phyloP scores from a whole-genome alignment of 2,113 vertebrate genomes.

The Hyla sarda region DNA sequence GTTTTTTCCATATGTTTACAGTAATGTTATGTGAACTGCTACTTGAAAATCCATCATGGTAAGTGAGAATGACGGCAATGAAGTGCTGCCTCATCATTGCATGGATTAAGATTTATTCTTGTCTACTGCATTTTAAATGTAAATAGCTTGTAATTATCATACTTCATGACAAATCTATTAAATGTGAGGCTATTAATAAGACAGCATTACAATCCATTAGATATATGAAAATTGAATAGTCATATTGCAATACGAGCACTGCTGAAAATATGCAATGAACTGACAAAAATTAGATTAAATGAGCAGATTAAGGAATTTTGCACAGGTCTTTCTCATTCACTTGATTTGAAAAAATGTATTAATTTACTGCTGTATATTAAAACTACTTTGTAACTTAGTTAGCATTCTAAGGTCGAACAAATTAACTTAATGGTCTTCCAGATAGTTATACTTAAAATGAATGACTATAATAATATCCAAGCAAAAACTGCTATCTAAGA shows the following conservation, averaged over 20 bases:
- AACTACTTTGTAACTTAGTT: slow-evolving; percentile 15
- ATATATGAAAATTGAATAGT: slow-evolving; percentile 3
- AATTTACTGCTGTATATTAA: slow-evolving; percentile 18
- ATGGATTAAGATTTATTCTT: neutral
- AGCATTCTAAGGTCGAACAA: neutral
- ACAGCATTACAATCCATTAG: slow-evolving; percentile 23
- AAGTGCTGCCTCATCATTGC: neutral
- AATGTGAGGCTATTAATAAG: slow-evolving; percentile 2
- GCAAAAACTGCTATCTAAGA: neutral
- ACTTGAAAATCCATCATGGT: neutral
- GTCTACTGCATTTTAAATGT: neutral
- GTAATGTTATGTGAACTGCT: neutral
- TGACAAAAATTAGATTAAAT: slow-evolving; percentile 34
- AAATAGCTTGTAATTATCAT: neutral
- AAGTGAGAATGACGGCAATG: neutral
- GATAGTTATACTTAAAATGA: neutral
- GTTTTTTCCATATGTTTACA: neutral
- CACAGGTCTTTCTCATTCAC: slow-evolving; percentile 26
- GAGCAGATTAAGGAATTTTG: slow-evolving; percentile 27
- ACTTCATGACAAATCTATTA: slow-evolving; percentile 10
- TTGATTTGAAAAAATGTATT: slow-evolving; percentile 7
- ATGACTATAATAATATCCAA: neutral
- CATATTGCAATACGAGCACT: neutral
- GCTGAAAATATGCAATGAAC: slow-evolving; percentile 1
- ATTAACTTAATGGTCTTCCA: neutral